Percentiles rank a stretch among this genome's conserved stretches.
These are phyloP conservation scores for Coremacera marginata DNA, from an alignment of 2,888 invertebrate species.

Conservation along the genomic window DNA sequence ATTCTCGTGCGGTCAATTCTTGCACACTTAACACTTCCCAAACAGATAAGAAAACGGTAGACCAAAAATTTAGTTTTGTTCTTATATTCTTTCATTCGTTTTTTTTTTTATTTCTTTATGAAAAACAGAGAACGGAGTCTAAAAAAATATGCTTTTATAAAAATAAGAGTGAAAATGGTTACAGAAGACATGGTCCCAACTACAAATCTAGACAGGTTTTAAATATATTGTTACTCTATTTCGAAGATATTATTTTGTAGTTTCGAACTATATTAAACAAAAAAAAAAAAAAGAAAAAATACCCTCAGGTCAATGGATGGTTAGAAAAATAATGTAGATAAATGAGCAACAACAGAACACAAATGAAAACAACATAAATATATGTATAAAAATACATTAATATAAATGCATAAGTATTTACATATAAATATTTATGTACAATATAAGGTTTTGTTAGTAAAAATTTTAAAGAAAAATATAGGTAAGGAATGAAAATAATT, in stretches of 20 bases:
- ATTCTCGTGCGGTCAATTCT: too few species aligned
- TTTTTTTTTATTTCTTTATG: too few species aligned
- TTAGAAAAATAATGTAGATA: neutral
- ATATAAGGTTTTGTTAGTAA: neutral
- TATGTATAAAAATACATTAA: neutral
- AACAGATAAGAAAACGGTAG: too few species aligned
- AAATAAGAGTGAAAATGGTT: neutral
- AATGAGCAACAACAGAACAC: slow-evolving; percentile 34
- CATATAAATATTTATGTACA: neutral
- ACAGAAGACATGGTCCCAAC: neutral
- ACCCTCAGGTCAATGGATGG: neutral
- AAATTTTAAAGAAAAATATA: neutral
- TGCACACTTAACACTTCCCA: too few species aligned
- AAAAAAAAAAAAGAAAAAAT: neutral
- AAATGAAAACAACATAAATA: slow-evolving; percentile 27
- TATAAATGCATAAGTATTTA: neutral
- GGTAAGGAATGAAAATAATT: neutral
- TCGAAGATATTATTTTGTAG: too few species aligned
- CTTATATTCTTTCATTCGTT: too few species aligned
- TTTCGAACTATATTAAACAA: too few species aligned
- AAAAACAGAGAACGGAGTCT: too few species aligned
- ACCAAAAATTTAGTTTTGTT: too few species aligned
- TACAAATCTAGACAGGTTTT: neutral
- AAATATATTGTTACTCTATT: neutral
- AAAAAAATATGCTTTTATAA: too few species aligned